Percentiles rank a stretch among this genome's conserved stretches.
phyloP scores from a whole-genome alignment of 2,888 invertebrate genomes.

The Melieria crassipennis region DNA sequence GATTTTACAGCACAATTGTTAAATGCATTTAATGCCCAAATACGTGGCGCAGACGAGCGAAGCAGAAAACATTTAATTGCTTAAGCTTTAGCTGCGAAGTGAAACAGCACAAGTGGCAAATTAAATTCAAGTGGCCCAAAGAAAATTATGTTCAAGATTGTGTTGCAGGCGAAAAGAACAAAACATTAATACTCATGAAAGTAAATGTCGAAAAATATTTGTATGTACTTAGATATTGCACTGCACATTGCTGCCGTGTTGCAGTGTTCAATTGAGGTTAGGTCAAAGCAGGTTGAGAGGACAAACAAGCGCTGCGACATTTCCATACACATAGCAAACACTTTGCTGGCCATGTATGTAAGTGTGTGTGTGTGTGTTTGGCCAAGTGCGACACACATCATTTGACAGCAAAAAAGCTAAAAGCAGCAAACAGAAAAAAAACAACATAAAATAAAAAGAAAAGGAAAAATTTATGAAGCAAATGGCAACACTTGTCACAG shows the following conservation, averaged over 20 bases:
- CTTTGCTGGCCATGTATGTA: too few species aligned
- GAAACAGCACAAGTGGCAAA: conserved; percentile 27
- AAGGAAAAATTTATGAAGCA: background rate
- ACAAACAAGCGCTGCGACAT: too few species aligned
- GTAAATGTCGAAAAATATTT: background rate
- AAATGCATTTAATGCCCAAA: too few species aligned
- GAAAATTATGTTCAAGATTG: conserved; percentile 7
- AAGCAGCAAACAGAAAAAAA: too few species aligned
- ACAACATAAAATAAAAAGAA: background rate
- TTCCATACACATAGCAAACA: too few species aligned
- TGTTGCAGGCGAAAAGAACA: background rate
- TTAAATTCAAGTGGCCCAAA: conserved; percentile 36
- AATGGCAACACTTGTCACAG: conserved; percentile 20
- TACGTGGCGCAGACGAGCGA: background rate
- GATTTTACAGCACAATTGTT: too few species aligned
- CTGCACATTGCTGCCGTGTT: too few species aligned
- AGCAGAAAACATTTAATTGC: background rate
- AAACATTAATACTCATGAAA: background rate
- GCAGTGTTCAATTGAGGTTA: too few species aligned
- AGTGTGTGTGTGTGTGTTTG: background rate
- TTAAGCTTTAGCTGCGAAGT: conserved; percentile 5
- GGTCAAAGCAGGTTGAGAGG: too few species aligned
- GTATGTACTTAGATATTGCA: background rate
- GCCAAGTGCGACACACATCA: too few species aligned
- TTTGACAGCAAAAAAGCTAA: too few species aligned